Evolutionary conservation across 1,140 invertebrate genomes (phyloP), one percentile per base, ranked within the genome.

Genomic region (Armadillidium nasatum): DNA sequence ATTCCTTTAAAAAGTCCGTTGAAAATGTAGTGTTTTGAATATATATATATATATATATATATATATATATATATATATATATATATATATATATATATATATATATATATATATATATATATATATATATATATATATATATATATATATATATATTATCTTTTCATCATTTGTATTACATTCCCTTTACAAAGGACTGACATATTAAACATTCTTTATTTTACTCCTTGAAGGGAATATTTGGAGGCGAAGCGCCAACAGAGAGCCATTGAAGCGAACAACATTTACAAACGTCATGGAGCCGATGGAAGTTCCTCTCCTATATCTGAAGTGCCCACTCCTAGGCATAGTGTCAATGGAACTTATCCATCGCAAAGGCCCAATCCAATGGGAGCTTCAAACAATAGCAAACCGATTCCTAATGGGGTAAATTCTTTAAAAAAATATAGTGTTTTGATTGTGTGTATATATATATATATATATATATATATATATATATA

Each of bases 181-280:
- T 33, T 33, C 1, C 1, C 33, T 1, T 33, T 33, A 33, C 33
- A 6, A 33, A 33, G 1, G 33, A 33, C 33, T 33, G 6, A 33
- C 33, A 33, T 33, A 33, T 1, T 33, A 33, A 33, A 33, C 33
- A 6, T 33, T 33, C 1, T 6, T 33, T 33, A 33, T 33, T 33
- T n/a, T 33, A 6, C 33, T 33, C 33, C 6, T 87, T 88, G 15
- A 84, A 90, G 92, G 86, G 92, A 94, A 87, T 94, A 93, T 86
- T 93, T 94, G 87, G 93, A 94, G 87, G 92, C 93, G 66, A 84
- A 94, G 84, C 90, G 90, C 84, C 91, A 92, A 82, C 92, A 94
- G 84, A 87, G 93, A 78, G 90, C 89, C 43, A 90, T 91, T 84
- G 92, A 93, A 82, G 87, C 87, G 67, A 86, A 85, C 46, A 88